A percentile compares a stretch with the other conserved stretches of the same genome.
Conservation (phyloP, 2,113 vertebrate species). For the Sprattus sprattus region DNA sequence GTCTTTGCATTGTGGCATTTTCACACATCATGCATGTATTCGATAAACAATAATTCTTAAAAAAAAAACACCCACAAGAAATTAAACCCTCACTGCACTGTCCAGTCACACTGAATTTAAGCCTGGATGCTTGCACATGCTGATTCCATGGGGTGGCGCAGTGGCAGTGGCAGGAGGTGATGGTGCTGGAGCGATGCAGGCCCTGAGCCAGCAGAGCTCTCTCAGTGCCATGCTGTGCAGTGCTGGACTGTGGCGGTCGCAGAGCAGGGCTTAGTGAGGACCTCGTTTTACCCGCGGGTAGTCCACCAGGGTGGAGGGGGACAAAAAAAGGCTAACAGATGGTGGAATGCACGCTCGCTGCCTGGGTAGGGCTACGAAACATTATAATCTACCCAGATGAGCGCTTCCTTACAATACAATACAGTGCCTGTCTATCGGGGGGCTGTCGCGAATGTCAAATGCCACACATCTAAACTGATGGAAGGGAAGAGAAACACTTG, state of each 20-base stretch:
- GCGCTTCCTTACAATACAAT: background rate
- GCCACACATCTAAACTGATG: background rate
- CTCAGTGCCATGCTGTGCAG: conserved; percentile 1
- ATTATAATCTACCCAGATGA: conserved; percentile 29
- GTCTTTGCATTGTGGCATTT: background rate
- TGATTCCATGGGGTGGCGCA: background rate
- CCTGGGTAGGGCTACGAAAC: background rate
- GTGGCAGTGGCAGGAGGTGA: background rate
- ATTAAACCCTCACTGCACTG: background rate
- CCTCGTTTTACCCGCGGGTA: conserved; percentile 21
- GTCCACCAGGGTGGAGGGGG: conserved; percentile 13
- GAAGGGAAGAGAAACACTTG: background rate
- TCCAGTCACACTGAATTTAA: background rate
- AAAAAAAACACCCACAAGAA: background rate
- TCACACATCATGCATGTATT: background rate
- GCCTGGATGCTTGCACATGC: background rate
- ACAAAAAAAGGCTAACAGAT: conserved; percentile 28
- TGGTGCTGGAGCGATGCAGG: background rate
- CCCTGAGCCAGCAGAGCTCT: background rate
- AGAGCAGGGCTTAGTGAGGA: conserved; percentile 28
- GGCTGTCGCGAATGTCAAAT: background rate
- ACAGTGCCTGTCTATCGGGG: conserved; percentile 7
- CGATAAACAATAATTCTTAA: background rate
- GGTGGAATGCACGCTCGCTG: conserved; percentile 32
- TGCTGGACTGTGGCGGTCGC: conserved; percentile 1